Base-by-base conservation (phyloP, 2,113 vertebrate species). In the Microcebus jonahi region DNA sequence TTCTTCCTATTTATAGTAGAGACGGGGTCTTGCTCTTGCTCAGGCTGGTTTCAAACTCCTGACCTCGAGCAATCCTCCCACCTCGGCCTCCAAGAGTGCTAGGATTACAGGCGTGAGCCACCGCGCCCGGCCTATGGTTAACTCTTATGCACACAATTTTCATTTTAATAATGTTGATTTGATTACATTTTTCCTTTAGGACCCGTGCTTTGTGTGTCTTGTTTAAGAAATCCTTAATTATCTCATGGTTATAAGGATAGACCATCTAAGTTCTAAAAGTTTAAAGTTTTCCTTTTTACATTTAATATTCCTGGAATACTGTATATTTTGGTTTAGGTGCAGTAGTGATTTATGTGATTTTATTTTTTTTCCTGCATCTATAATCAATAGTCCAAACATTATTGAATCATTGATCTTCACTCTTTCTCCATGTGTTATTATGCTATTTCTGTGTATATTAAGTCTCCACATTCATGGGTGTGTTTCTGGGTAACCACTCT, bases 181-280 rank as follows among this genome's bases (percentile, higher is more conserved):
- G 73, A 67, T 82, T 83, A 71, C 55, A 3, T 18, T 21, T 50
- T 94, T 29, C 50, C 18, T 48, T 67, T 25, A 53, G 48, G 9
- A 12, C 39, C 29, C 55, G 6, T 39, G 68, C 8, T 63, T 88
- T 23, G 2, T 87, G n/a, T 73, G 6, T 79, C 27, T 63, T 73
- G 7, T 65, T 84, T 83, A 59, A 88, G 50, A 96, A 83, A 83
- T 77, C 36, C 25, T 87, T 13, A 81, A 91, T 34, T 70, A 93
- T 59, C 23, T 23, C 48, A 71, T 4, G 12, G 42, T 88, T 36
- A 84, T 70, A 91, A 71, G 15, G 23, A 73, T 5, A 17, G 27
- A 88, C 29, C 25, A 63, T 11, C 27, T 86, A 36, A 87, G 87
- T 55, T 39, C 11, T 79, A 80, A 81, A 88, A 61, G 31, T 36